Evolutionary conservation across 2,113 vertebrate species (phyloP).

Genomic region (Lanius ludovicianus): DNA sequence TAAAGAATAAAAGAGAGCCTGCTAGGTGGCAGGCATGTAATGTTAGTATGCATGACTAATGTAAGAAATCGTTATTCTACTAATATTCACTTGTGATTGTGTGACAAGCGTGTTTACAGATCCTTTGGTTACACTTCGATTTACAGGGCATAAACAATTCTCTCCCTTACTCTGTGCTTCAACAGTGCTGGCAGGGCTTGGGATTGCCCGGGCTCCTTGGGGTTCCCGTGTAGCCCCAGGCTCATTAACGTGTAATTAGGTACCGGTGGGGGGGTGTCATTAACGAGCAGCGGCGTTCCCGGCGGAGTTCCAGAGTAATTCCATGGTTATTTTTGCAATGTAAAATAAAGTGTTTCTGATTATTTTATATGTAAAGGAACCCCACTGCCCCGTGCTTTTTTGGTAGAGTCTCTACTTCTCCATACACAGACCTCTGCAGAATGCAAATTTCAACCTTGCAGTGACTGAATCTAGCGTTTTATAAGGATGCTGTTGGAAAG

Average conservation of each 20-base stretch:
- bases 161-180: conserved; percentile 78
- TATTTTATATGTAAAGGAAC: conserved; percentile 91
- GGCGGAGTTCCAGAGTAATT: conserved; percentile 81
- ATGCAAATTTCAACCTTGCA: conserved; percentile 90
- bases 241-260: conserved; percentile 72
- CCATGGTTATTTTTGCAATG: conserved; percentile 86
- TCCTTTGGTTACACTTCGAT: conserved; percentile 85
- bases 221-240: conserved; percentile 78
- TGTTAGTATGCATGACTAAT: conserved; percentile 98
- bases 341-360: conserved; percentile 85
- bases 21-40: conserved; percentile 81
- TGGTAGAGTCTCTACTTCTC: conserved; percentile 94
- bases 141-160: conserved; percentile 84
- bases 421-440: conserved; percentile 97
- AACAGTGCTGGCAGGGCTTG: conserved; percentile 63
- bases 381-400: conserved; percentile 81
- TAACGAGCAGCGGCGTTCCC: conserved; percentile 71
- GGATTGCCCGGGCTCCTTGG: conserved; percentile 67
- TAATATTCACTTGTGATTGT: conserved; percentile 95
- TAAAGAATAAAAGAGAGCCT: conserved; percentile 78
- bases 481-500: conserved; percentile 95
- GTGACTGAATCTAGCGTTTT: conserved; percentile 91
- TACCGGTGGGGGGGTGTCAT: conserved; percentile 68
- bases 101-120: conserved; percentile 96
- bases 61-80: conserved; percentile 92